A percentile compares a stretch with the other conserved stretches of the same genome.
phyloP scores from a whole-genome alignment of 2,797 vertebrate species.

The Clamator glandarius region DNA sequence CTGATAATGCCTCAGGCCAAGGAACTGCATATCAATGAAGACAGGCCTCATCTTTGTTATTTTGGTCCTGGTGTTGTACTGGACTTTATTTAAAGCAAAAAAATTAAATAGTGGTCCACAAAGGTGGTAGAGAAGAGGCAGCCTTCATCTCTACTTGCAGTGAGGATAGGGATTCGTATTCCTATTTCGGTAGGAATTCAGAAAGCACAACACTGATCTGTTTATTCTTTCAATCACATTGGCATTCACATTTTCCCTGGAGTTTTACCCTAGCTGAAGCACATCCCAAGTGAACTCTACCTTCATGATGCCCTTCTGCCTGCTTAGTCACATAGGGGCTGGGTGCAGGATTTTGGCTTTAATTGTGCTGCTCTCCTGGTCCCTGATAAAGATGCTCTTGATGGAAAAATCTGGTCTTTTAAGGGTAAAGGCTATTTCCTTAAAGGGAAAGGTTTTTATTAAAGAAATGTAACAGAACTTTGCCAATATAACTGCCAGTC shows the following conservation, averaged over 20 bases:
- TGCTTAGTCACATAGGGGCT: background rate
- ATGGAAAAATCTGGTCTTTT: background rate
- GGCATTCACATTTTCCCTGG: background rate
- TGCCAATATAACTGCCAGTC: background rate
- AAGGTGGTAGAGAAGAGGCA: background rate
- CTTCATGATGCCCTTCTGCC: background rate
- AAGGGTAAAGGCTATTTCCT: background rate
- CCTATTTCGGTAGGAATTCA: background rate
- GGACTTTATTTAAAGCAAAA: background rate
- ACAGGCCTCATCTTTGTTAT: background rate
- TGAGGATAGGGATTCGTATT: rapidly evolving
- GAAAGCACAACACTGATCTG: background rate
- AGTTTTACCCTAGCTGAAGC: background rate
- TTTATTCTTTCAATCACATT: background rate
- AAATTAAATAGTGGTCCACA: background rate
- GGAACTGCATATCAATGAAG: background rate
- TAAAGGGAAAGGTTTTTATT: background rate
- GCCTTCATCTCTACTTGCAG: background rate
- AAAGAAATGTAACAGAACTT: rapidly evolving
- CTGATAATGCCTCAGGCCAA: background rate
- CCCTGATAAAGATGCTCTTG: background rate
- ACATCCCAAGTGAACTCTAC: background rate
- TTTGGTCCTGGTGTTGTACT: rapidly evolving
- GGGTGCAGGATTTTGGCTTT: background rate
- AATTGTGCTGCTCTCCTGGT: background rate